Conservation (phyloP, 2,888 invertebrate genomes). For the Chymomyza procnemis region DNA sequence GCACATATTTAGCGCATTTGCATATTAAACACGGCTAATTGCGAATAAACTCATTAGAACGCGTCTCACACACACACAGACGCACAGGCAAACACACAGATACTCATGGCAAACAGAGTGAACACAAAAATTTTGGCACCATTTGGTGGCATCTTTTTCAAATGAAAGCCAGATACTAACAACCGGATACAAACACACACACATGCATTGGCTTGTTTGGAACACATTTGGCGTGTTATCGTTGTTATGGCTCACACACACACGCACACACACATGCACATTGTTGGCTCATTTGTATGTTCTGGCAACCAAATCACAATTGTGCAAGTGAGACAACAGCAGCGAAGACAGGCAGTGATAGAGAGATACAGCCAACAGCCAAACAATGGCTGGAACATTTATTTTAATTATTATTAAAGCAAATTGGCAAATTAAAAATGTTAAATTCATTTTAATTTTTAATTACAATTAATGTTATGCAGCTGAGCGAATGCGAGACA, state of each 20-base stretch:
- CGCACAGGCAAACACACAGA: constrained; percentile 16
- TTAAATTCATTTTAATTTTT: constrained; percentile 69
- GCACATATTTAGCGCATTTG: constrained; percentile 39
- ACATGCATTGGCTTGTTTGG: constrained; percentile 2
- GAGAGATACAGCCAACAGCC: constrained; percentile 25
- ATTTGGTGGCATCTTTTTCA: constrained; percentile 50
- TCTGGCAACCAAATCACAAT: background rate
- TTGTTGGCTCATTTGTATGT: background rate
- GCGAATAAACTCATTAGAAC: constrained; percentile 64
- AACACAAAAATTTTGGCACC: constrained; percentile 41
- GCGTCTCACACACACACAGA: constrained; percentile 33
- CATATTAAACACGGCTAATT: constrained; percentile 59
- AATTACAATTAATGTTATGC: constrained; percentile 63
- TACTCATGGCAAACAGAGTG: constrained; percentile 7
- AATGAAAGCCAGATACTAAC: constrained; percentile 6
- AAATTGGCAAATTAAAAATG: constrained; percentile 68
- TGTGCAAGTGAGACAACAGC: background rate
- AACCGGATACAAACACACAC: background rate
- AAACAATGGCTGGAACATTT: constrained; percentile 45
- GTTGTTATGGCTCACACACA: constrained; percentile 48
- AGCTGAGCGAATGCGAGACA: constrained; percentile 7
- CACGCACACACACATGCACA: background rate
- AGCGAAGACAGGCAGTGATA: background rate
- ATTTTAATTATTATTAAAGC: constrained; percentile 67
- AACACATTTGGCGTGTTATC: constrained; percentile 60